Percentiles rank a stretch among this genome's conserved stretches.
These are phyloP conservation scores for Plotosus lineatus DNA, from an alignment of 2,113 vertebrate species.

Conservation along the genomic window DNA sequence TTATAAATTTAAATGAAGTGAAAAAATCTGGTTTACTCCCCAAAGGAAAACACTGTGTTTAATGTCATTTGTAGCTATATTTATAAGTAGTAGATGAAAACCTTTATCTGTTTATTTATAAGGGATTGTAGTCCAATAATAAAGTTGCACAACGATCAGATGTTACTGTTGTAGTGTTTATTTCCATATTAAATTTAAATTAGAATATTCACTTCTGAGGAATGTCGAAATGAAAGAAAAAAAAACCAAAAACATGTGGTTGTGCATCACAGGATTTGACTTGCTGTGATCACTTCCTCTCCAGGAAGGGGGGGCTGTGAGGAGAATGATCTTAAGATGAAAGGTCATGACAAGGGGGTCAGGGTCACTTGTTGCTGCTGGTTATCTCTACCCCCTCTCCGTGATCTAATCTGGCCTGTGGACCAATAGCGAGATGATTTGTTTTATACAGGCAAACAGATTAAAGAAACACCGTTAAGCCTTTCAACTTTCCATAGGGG, in stretches of 20 bases:
- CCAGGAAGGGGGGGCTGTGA: background rate
- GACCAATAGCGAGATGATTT: slow-evolving; percentile 27
- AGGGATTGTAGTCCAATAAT: background rate
- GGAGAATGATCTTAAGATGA: slow-evolving; percentile 31
- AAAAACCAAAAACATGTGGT: slow-evolving; percentile 6
- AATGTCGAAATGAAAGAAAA: background rate
- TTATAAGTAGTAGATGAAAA: slow-evolving; percentile 19
- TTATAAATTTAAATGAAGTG: slow-evolving; percentile 90
- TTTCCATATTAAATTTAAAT: background rate
- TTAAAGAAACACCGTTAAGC: background rate
- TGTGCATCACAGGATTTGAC: slow-evolving; percentile 33
- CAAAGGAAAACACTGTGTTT: slow-evolving; percentile 73
- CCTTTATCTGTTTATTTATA: slow-evolving; percentile 42
- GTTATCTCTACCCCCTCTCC: slow-evolving; percentile 26
- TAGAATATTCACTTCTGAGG: background rate
- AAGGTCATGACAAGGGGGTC: slow-evolving; percentile 33
- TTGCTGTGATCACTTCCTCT: slow-evolving; percentile 45
- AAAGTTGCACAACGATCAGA: background rate
- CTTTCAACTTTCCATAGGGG: background rate
- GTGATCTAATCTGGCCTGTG: background rate
- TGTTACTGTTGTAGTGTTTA: background rate
- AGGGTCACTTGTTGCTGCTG: slow-evolving; percentile 50
- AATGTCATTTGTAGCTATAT: slow-evolving; percentile 50
- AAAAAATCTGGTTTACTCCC: slow-evolving; percentile 83
- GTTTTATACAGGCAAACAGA: background rate